These are phyloP conservation scores for Aethes cnicana DNA, from an alignment of 2,888 invertebrate species.

Conservation along the genomic window DNA sequence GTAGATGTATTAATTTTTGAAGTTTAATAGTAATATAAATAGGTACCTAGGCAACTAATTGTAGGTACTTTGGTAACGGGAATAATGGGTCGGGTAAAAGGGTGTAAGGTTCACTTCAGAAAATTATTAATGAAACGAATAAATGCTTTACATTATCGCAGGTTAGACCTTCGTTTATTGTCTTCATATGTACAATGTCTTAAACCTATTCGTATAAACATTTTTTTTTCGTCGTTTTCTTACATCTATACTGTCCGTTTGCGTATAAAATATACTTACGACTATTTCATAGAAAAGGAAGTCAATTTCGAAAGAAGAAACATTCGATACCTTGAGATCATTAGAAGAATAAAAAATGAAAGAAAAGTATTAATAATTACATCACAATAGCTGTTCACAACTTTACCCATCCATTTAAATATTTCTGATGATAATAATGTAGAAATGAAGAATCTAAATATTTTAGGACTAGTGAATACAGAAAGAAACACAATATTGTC, in stretches of 20 bases:
- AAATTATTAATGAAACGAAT: slow-evolving; percentile 3
- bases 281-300: slow-evolving; percentile 43
- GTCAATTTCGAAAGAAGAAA: slow-evolving; percentile 42
- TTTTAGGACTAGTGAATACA: background rate
- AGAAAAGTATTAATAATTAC: slow-evolving; percentile 36
- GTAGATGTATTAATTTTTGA: background rate
- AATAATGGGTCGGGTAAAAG: no score
- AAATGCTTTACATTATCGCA: slow-evolving; percentile 12
- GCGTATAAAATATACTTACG: slow-evolving; percentile 51
- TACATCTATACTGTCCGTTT: slow-evolving; percentile 72
- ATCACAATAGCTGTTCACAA: slow-evolving; percentile 47
- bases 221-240: slow-evolving; percentile 65
- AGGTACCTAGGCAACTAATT: background rate
- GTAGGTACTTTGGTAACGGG: no score
- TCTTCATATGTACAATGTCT: slow-evolving; percentile 69
- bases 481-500: background rate
- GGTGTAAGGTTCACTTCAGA: background rate
- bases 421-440: slow-evolving; percentile 11
- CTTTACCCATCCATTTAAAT: slow-evolving; percentile 37
- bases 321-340: slow-evolving; percentile 46
- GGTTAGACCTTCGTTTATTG: slow-evolving; percentile 53
- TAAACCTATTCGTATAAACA: slow-evolving; percentile 55
- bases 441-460: background rate
- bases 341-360: slow-evolving; percentile 37
- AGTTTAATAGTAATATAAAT: background rate